Percentiles rank a stretch among this genome's conserved stretches.
phyloP scores from a whole-genome alignment of 1,140 invertebrate genomes.

The Drosophila chauvacae region DNA sequence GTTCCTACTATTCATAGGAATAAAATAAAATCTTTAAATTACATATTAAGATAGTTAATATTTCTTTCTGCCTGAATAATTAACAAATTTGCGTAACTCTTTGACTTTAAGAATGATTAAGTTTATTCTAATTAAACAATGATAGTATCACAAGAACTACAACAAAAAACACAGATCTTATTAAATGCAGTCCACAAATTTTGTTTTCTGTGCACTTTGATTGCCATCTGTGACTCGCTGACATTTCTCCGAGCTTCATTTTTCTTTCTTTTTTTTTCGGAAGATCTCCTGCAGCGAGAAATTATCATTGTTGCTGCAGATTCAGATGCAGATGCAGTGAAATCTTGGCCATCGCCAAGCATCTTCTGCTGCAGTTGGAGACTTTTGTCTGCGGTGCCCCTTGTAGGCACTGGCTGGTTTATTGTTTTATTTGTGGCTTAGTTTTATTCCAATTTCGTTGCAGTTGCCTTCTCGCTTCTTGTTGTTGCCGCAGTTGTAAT shows the following conservation, averaged over 20 bases:
- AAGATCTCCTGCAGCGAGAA: constrained; percentile 69
- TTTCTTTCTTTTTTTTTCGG: constrained; percentile 60
- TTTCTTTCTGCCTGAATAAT: too few species aligned
- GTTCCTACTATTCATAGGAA: too few species aligned
- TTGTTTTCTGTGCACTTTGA: constrained; percentile 7
- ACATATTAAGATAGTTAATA: too few species aligned
- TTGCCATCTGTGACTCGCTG: constrained; percentile 47
- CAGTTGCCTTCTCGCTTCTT: constrained; percentile 23
- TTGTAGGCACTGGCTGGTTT: constrained; percentile 62
- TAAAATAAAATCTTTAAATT: too few species aligned
- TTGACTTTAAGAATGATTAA: background rate
- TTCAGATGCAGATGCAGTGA: constrained; percentile 60
- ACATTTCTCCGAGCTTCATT: constrained; percentile 43
- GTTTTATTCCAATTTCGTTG: constrained; percentile 45
- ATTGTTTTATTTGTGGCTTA: constrained; percentile 71
- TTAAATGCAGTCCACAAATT: background rate
- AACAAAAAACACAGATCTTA: background rate
- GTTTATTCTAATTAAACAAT: background rate
- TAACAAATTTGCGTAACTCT: too few species aligned
- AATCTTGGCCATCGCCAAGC: constrained; percentile 58
- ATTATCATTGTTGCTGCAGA: constrained; percentile 67
- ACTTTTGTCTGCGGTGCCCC: constrained; percentile 23
- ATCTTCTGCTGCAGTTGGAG: constrained; percentile 18
- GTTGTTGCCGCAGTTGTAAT: constrained; percentile 48
- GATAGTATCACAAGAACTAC: too few species aligned